A percentile compares a stretch with the other conserved stretches of the same genome.
Evolutionary conservation across 1,140 invertebrate species (phyloP).

Genomic region (Orchestia grillus): DNA sequence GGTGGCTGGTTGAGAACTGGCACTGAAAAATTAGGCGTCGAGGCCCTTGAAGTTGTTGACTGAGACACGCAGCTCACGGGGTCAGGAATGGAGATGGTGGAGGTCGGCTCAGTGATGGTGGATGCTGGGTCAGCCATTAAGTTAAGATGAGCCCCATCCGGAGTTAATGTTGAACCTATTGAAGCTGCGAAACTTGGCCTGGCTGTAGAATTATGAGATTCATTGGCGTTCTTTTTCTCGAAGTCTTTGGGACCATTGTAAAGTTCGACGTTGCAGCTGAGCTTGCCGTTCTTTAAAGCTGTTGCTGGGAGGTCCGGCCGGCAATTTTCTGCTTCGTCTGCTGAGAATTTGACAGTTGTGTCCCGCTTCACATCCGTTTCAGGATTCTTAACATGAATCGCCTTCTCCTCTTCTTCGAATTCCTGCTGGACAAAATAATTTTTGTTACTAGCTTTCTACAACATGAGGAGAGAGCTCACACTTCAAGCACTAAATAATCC

Average conservation of each 20-base stretch:
- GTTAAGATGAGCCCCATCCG: not conserved
- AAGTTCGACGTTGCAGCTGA: not conserved
- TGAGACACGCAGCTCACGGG: conserved; percentile 3
- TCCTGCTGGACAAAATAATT: not conserved
- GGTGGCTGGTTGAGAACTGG: not conserved
- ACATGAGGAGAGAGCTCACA: not conserved
- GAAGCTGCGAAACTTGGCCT: not conserved
- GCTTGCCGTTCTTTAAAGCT: conserved; percentile 13
- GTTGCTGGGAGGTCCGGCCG: not conserved
- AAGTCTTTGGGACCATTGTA: not conserved
- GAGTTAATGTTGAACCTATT: not conserved
- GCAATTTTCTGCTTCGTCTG: not conserved
- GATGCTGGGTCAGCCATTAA: conserved; percentile 18
- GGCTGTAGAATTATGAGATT: not conserved
- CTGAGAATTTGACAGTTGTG: conserved; percentile 12
- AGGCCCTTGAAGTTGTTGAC: not conserved
- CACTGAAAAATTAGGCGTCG: conserved; percentile 17
- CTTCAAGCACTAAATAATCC: not conserved
- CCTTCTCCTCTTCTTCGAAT: not conserved
- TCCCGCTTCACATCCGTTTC: conserved; percentile 4
- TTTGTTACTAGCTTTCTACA: not conserved
- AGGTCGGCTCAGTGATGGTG: conserved; percentile 25
- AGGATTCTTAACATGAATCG: not conserved
- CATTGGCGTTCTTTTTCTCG: not conserved
- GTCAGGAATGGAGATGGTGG: conserved; percentile 25